Evolutionary conservation across 2,888 invertebrate species (phyloP).

Genomic region (Tenodera sinensis): DNA sequence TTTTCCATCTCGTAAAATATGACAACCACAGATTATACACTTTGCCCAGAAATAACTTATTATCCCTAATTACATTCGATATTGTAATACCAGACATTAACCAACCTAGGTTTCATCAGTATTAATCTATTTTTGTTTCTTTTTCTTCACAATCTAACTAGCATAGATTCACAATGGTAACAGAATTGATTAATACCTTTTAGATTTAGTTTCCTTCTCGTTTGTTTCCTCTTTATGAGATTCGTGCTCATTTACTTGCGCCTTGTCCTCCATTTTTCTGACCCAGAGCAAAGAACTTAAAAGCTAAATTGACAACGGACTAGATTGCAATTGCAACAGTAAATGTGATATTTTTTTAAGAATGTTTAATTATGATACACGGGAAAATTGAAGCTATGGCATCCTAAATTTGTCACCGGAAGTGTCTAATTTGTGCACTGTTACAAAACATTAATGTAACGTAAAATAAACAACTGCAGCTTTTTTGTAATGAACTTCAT

Average conservation of each 20-base stretch:
- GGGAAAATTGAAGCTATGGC: neutral
- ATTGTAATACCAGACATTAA: neutral
- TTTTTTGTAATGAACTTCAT: too few relatives aligned
- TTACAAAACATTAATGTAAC: too few relatives aligned
- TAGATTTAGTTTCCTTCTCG: constrained; percentile 48
- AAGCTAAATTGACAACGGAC: neutral
- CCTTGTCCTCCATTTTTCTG: constrained; percentile 48
- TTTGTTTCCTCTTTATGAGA: constrained; percentile 48
- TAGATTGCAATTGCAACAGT: too few relatives aligned
- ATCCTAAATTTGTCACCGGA: neutral
- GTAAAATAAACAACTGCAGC: too few relatives aligned
- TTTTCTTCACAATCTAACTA: neutral
- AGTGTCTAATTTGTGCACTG: too few relatives aligned
- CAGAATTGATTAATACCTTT: constrained; percentile 44
- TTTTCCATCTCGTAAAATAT: too few relatives aligned
- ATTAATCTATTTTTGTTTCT: neutral
- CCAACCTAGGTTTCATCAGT: neutral
- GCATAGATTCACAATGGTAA: neutral
- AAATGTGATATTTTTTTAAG: too few relatives aligned
- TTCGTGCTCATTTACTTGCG: constrained; percentile 47
- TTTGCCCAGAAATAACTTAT: neutral
- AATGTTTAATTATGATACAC: too few relatives aligned
- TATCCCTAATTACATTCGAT: neutral
- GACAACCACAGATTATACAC: neutral
- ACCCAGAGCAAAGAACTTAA: neutral